Evolutionary conservation across 1,140 invertebrate species (phyloP), one percentile per base, ranked within the genome.

Genomic region (Drosophila insularis): DNA sequence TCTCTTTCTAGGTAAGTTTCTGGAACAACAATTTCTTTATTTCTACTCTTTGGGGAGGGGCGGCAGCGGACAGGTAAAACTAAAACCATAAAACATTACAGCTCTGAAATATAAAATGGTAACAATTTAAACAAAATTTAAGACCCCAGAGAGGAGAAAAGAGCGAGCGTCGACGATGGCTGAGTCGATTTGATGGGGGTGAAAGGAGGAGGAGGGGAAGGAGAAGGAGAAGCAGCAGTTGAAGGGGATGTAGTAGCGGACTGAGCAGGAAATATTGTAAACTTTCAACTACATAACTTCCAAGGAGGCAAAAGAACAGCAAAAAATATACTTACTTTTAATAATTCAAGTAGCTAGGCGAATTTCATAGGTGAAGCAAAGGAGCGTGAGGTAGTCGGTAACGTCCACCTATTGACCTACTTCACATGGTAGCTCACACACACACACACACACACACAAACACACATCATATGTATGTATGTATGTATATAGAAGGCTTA

Each of bases 271-370:
- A 50, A 50, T 50, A 50, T 50, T 37, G 40, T 43, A 63, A 70
- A 74, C 63, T 74, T 71, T 74, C 72, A 74, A 71, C 76, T 67
- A 63, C 72, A 68, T 21, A 78, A 75, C 65, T 74, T 68, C 63
- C 73, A 63, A 56, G 67, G 17, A 19, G 40, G 64, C 65, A 62
- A 69, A 75, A 68, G 50, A 61, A 46, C 62, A 56, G 14, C n/a
- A 35, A 39, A 55, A 63, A 62, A 43, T 65, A 66, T 76, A 75
- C 72, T 71, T 71, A 78, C 72, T 74, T 87, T 87, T 87, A 87
- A 87, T 87, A 87, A 87, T 87, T 87, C 82, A 87, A 89, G 84
- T 87, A 78, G 82, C 76, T 66, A n/a, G 31, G 14, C 46, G 11
- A 27, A 21, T 40, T n/a, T 8, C 8, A 39, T 40, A 17, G 37